phyloP scores from a whole-genome alignment of 2,888 invertebrate genomes.

The Caradrina clavipalpis region DNA sequence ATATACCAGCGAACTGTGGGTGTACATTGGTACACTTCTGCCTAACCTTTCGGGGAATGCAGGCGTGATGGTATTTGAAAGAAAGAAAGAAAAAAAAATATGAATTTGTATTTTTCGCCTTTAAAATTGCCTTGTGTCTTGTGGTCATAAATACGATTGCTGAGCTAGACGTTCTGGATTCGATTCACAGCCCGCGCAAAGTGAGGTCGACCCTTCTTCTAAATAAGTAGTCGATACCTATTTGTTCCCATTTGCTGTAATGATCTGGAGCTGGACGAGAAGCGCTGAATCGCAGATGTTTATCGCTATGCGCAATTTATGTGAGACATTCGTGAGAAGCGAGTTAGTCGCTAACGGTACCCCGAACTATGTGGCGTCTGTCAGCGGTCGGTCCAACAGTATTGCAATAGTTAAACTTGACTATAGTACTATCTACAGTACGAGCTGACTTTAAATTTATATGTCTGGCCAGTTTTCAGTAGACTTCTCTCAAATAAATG shows the following conservation, averaged over 20 bases:
- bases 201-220: background rate
- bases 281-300: slow-evolving; percentile 45
- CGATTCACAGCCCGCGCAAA: background rate
- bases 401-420: slow-evolving; percentile 31
- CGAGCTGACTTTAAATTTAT: background rate
- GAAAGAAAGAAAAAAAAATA: too few species aligned
- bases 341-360: slow-evolving; percentile 48
- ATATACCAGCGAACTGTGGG: too few species aligned
- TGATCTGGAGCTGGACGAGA: slow-evolving; percentile 46
- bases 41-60: too few species aligned
- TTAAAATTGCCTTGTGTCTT: background rate
- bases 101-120: background rate
- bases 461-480: too few species aligned
- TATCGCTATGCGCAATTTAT: slow-evolving; percentile 55
- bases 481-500: too few species aligned
- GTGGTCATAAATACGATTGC: background rate
- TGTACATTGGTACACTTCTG: too few species aligned
- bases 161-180: background rate
- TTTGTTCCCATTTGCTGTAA: slow-evolving; percentile 41
- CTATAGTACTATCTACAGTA: slow-evolving; percentile 1
- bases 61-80: too few species aligned
- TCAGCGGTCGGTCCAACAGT: slow-evolving; percentile 20
- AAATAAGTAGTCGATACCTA: slow-evolving; percentile 1
- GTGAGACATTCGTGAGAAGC: slow-evolving; percentile 55
- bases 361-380: slow-evolving; percentile 46